A percentile compares a stretch with the other conserved stretches of the same genome.
phyloP scores from a whole-genome alignment of 2,888 invertebrate genomes.

The Buathra laborator region DNA sequence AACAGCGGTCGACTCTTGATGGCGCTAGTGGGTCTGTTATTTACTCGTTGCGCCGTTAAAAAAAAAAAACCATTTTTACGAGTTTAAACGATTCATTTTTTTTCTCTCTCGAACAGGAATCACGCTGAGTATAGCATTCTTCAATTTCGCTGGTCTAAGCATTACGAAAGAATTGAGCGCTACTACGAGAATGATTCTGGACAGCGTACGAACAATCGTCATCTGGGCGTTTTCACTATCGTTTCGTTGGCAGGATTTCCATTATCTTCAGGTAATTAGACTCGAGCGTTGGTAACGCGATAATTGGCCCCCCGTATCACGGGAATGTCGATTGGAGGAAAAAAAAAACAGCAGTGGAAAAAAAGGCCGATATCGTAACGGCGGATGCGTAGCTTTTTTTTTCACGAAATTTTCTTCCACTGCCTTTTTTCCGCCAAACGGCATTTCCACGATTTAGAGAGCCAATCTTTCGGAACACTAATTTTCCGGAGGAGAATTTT shows the following conservation, averaged over 20 bases:
- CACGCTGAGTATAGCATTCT: slow-evolving; percentile 95
- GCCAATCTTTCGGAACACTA: too few species aligned
- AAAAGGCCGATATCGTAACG: too few species aligned
- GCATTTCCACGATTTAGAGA: too few species aligned
- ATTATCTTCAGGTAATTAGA: slow-evolving; percentile 86
- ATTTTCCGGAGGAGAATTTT: background rate
- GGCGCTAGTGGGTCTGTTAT: slow-evolving; percentile 88
- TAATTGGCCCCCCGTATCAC: background rate
- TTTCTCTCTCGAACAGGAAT: slow-evolving; percentile 87
- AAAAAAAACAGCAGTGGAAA: too few species aligned
- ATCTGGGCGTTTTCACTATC: slow-evolving; percentile 94
- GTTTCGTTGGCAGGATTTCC: slow-evolving; percentile 92
- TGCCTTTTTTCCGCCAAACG: too few species aligned
- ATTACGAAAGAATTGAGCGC: slow-evolving; percentile 98
- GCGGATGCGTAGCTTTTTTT: too few species aligned
- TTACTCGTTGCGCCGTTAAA: background rate
- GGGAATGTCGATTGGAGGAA: too few species aligned
- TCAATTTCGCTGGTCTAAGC: slow-evolving; percentile 96
- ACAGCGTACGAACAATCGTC: slow-evolving; percentile 95
- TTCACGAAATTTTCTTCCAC: too few species aligned
- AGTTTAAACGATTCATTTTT: background rate
- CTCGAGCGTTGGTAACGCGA: background rate
- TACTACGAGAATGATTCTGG: slow-evolving; percentile 95
- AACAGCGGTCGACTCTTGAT: slow-evolving; percentile 88
- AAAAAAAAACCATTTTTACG: background rate